Percentiles rank a stretch among this genome's conserved stretches.
These are phyloP conservation scores for Spheniscus humboldti DNA, from an alignment of 2,797 vertebrate genomes.

Conservation along the genomic window DNA sequence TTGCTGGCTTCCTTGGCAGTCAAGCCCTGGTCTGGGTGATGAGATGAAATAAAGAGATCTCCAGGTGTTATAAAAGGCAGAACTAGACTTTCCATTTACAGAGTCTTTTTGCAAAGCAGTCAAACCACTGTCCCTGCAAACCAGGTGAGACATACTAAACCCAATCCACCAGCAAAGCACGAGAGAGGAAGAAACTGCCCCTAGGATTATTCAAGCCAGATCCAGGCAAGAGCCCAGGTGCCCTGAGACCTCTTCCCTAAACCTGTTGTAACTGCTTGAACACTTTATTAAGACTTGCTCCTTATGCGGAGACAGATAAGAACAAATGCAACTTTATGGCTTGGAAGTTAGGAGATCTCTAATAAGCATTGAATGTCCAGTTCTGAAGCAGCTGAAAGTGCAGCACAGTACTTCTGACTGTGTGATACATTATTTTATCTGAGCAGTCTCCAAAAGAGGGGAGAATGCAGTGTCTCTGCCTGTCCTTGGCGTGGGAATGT, in stretches of 20 bases:
- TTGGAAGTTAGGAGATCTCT: neutral
- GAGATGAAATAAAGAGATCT: constrained; percentile 20
- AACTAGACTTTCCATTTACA: neutral
- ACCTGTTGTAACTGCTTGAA: neutral
- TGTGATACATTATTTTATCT: neutral
- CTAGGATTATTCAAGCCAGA: neutral
- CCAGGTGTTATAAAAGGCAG: neutral
- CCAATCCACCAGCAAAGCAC: neutral
- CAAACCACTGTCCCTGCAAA: neutral
- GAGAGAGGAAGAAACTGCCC: neutral
- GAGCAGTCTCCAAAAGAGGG: neutral
- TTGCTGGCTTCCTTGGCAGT: neutral
- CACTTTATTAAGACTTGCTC: neutral
- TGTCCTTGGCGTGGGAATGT: constrained; percentile 6
- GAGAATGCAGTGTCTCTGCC: neutral
- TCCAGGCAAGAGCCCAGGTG: neutral
- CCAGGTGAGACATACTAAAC: neutral
- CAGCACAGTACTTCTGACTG: neutral
- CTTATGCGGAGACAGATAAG: neutral
- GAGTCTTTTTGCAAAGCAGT: neutral
- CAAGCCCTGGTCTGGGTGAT: neutral
- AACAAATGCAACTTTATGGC: neutral
- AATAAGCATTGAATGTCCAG: neutral
- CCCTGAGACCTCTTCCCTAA: neutral
- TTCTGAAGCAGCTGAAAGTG: neutral